Evolutionary conservation across 2,888 invertebrate species (phyloP).

Genomic region (Polylopha cassiicola): DNA sequence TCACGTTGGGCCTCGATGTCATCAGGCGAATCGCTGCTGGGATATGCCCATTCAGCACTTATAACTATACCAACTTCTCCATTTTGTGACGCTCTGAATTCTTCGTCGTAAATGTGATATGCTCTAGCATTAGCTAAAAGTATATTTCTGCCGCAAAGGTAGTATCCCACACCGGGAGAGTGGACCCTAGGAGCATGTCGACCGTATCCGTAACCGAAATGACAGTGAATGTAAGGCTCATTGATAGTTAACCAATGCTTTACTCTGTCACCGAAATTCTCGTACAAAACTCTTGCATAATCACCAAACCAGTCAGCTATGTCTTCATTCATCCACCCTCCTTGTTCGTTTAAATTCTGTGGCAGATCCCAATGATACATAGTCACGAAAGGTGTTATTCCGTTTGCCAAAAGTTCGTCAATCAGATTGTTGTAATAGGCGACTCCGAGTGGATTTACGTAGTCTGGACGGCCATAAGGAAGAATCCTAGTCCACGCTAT

Average conservation of each 20-base stretch:
- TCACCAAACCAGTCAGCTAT: constrained; percentile 44
- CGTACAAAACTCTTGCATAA: constrained; percentile 53
- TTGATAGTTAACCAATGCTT: constrained; percentile 81
- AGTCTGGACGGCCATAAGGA: constrained; percentile 73
- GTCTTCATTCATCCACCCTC: constrained; percentile 40
- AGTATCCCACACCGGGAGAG: constrained; percentile 6
- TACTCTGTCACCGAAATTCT: constrained; percentile 72
- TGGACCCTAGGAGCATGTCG: background rate
- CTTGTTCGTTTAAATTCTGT: constrained; percentile 36
- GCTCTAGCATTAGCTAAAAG: constrained; percentile 46
- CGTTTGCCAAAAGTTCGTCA: constrained; percentile 72
- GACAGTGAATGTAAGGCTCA: constrained; percentile 68
- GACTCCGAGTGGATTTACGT: constrained; percentile 78
- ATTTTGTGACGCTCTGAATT: constrained; percentile 13
- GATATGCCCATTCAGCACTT: constrained; percentile 5
- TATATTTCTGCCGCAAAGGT: constrained; percentile 12
- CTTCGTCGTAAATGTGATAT: constrained; percentile 42
- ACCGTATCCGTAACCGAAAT: constrained; percentile 37
- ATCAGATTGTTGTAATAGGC: constrained; percentile 82
- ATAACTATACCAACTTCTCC: constrained; percentile 8
- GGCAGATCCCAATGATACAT: constrained; percentile 78
- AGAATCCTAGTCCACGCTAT: constrained; percentile 81
- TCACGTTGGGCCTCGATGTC: constrained; percentile 7
- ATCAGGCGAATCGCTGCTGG: constrained; percentile 7
- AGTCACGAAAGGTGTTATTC: constrained; percentile 75